phyloP scores from a whole-genome alignment of 2,888 invertebrate species.

The Sipha maydis region DNA sequence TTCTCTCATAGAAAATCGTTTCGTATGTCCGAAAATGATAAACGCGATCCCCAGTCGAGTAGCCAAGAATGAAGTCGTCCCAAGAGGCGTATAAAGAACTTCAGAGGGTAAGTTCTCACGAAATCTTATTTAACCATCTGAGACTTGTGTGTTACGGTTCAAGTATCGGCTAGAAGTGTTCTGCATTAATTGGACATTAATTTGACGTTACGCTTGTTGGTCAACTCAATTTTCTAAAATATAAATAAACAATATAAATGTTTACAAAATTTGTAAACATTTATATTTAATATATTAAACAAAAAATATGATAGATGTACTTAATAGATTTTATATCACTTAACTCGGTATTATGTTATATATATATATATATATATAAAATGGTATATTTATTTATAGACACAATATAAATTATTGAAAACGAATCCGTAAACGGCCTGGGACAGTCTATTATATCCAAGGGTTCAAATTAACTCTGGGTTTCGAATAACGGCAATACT shows the following conservation, averaged over 20 bases:
- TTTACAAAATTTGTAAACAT: no score
- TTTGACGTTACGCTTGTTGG: constrained; percentile 56
- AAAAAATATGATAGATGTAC: neutral
- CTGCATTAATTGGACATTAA: constrained; percentile 57
- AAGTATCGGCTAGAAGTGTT: constrained; percentile 29
- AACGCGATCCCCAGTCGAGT: constrained; percentile 14
- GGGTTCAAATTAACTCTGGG: constrained; percentile 35
- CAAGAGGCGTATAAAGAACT: constrained; percentile 49
- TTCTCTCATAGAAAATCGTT: constrained; percentile 10
- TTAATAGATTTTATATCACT: no score
- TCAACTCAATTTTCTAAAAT: constrained; percentile 44
- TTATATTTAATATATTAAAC: no score
- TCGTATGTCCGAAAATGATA: constrained; percentile 45
- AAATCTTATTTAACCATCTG: constrained; percentile 56
- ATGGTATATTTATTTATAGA: neutral
- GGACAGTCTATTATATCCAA: neutral
- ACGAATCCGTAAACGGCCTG: neutral
- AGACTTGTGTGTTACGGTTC: constrained; percentile 54
- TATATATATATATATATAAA: neutral
- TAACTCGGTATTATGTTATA: neutral
- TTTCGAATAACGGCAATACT: constrained; percentile 33
- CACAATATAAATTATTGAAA: neutral
- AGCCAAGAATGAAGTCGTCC: constrained; percentile 34
- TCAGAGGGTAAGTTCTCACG: constrained; percentile 22
- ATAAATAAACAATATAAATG: neutral